phyloP scores from a whole-genome alignment of 2,888 invertebrate species.

The Dorcus parallelipipedus region DNA sequence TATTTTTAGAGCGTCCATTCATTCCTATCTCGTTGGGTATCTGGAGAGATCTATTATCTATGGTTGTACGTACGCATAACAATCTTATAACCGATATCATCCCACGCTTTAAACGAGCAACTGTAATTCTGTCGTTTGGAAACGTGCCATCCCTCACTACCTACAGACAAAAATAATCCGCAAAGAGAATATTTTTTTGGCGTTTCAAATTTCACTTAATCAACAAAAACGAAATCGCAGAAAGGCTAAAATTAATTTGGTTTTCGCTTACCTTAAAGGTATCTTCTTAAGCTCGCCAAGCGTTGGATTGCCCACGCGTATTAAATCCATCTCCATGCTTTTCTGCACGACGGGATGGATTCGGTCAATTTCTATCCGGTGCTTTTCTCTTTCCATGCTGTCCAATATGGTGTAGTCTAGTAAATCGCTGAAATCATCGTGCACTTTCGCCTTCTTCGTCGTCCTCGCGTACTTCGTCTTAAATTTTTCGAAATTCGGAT shows the following conservation, averaged over 20 bases:
- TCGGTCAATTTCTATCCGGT: constrained; percentile 52
- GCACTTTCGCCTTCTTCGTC: constrained; percentile 43
- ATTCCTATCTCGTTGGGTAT: too few relatives aligned
- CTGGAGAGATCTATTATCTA: too few relatives aligned
- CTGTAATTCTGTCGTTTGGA: too few relatives aligned
- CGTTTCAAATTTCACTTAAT: too few relatives aligned
- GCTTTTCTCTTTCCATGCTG: constrained; percentile 52
- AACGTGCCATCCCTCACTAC: too few relatives aligned
- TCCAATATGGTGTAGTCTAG: constrained; percentile 53
- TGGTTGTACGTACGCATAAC: too few relatives aligned
- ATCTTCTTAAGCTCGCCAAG: constrained; percentile 65
- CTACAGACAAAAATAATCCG: too few relatives aligned
- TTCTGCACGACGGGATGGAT: constrained; percentile 51
- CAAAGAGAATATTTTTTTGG: too few relatives aligned
- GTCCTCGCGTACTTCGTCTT: constrained; percentile 33
- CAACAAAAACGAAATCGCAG: too few relatives aligned
- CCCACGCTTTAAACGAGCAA: too few relatives aligned
- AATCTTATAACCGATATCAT: too few relatives aligned
- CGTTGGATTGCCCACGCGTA: constrained; percentile 63
- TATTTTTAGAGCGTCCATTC: too few relatives aligned
- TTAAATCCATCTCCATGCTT: constrained; percentile 54
- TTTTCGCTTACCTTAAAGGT: constrained; percentile 46
- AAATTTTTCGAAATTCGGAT: constrained; percentile 22
- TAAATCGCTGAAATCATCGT: constrained; percentile 63
- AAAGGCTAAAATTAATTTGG: not conserved